Evolutionary conservation across 2,113 vertebrate species (phyloP).

Genomic region (Percopsis transmontana): DNA sequence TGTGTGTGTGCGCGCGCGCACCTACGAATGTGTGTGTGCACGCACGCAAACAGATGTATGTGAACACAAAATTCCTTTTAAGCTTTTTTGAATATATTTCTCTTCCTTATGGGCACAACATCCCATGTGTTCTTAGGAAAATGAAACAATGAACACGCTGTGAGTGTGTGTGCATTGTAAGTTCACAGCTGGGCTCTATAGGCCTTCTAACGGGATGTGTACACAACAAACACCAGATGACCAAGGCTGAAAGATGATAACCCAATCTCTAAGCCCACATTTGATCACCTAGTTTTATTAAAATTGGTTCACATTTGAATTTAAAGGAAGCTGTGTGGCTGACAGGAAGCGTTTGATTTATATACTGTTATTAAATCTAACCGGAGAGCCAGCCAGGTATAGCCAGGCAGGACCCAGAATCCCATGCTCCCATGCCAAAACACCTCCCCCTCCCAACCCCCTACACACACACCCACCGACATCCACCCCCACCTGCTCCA

Average conservation of each 20-base stretch:
- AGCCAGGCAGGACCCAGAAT: slow-evolving; percentile 61
- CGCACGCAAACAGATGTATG: slow-evolving; percentile 4
- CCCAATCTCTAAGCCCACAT: slow-evolving; percentile 76
- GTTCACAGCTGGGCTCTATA: slow-evolving; percentile 29
- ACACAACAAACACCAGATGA: slow-evolving; percentile 52
- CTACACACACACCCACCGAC: slow-evolving; percentile 14
- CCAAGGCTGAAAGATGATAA: slow-evolving; percentile 70
- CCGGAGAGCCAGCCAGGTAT: slow-evolving; percentile 56
- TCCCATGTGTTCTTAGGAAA: not conserved
- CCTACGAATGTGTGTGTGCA: slow-evolving; percentile 16
- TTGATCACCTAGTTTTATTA: slow-evolving; percentile 83
- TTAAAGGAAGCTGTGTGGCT: slow-evolving; percentile 79
- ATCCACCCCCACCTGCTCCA: slow-evolving; percentile 54
- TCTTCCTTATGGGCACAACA: not conserved
- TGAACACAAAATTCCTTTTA: not conserved
- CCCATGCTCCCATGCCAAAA: slow-evolving; percentile 47
- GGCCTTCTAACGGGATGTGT: slow-evolving; percentile 49
- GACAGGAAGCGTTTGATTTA: slow-evolving; percentile 83
- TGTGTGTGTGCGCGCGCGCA: slow-evolving; percentile 8
- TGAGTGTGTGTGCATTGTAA: slow-evolving; percentile 26
- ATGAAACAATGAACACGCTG: slow-evolving; percentile 26
- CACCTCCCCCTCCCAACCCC: slow-evolving; percentile 5
- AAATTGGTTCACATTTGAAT: slow-evolving; percentile 77
- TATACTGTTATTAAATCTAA: slow-evolving; percentile 79
- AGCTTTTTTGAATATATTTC: too few species aligned